Evolutionary conservation across 1,140 invertebrate species (phyloP), one percentile per base, ranked within the genome.

Genomic region (Drosophila guanche): DNA sequence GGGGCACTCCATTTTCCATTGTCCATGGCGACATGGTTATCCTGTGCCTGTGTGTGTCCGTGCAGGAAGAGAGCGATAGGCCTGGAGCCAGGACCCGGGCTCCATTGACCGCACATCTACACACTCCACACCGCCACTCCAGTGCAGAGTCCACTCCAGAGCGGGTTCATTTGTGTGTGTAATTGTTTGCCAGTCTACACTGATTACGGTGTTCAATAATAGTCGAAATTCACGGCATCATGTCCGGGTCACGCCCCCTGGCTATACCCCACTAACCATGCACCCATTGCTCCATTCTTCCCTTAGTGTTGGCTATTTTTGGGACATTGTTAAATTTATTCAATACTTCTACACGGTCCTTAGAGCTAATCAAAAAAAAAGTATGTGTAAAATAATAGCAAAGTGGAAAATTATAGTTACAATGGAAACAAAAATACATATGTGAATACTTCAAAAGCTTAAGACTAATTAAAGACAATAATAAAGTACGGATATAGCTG

Each of bases 251-350:
- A 37, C 33, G 33, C 33, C 33, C 33, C 12, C 33, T 37, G 33
- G 33, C 2, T 12, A 37, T 37, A 33, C 25, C 25, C 8, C 33
- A 10, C 33, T 6, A 10, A 3, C 8, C 29, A 33, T 10, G n/a
- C 25, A 46, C 5, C 8, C 25, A 7, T 52, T 6, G 4, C 23
- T 2, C 22, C 33, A 12, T 8, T 33, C 8, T 33, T 4, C 33
- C 10, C 12, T 37, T 37, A 7, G 33, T 37, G 10, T 1, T 37
- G 10, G 33, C 33, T 37, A 12, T 27, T 37, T 25, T 63, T 81
- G 58, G 81, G 76, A 77, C 76, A 55, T 69, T 80, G 66, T 76
- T 80, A 77, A 68, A 80, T 85, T 85, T 85, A 85, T 85, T 85
- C 63, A 85, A 85, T 85, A 80, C 80, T 69, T 86, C 84, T 79